These are phyloP conservation scores for Sinocyclocheilus anophthalmus DNA, from an alignment of 2,113 vertebrate genomes.

Conservation along the genomic window DNA sequence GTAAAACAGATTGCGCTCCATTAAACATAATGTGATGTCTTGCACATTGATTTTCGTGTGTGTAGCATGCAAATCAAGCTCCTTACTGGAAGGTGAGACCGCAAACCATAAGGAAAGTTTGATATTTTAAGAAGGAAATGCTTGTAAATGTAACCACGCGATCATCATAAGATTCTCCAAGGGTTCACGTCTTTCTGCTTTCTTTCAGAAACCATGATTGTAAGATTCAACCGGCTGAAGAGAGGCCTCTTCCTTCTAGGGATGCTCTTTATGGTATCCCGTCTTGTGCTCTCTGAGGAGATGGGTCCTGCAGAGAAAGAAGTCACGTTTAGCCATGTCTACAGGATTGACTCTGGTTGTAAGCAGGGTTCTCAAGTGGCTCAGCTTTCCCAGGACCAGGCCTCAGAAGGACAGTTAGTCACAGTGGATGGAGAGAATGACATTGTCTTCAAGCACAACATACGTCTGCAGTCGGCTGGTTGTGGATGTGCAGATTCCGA, in stretches of 20 bases:
- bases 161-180: neutral
- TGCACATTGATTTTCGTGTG: constrained; percentile 28
- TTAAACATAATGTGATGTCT: constrained; percentile 58
- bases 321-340: constrained; percentile 86
- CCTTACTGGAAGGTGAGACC: constrained; percentile 35
- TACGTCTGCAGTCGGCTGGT: constrained; percentile 75
- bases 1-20: constrained; percentile 62
- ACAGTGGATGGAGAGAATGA: constrained; percentile 75
- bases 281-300: constrained; percentile 60
- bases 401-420: constrained; percentile 59
- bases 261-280: constrained; percentile 61
- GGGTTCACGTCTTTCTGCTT: constrained; percentile 38
- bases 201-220: constrained; percentile 67
- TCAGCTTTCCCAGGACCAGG: constrained; percentile 66
- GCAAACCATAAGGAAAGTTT: constrained; percentile 16
- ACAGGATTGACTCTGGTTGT: constrained; percentile 80
- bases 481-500: constrained; percentile 77
- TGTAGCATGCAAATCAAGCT: constrained; percentile 21
- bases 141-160: neutral
- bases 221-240: constrained; percentile 45
- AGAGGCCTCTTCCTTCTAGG: constrained; percentile 64
- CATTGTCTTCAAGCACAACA: constrained; percentile 86
- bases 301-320: constrained; percentile 61
- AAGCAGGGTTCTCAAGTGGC: constrained; percentile 71
- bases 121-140: constrained; percentile 16